phyloP scores from a whole-genome alignment of 2,797 vertebrate species.

The Coracias cyanogaster region DNA sequence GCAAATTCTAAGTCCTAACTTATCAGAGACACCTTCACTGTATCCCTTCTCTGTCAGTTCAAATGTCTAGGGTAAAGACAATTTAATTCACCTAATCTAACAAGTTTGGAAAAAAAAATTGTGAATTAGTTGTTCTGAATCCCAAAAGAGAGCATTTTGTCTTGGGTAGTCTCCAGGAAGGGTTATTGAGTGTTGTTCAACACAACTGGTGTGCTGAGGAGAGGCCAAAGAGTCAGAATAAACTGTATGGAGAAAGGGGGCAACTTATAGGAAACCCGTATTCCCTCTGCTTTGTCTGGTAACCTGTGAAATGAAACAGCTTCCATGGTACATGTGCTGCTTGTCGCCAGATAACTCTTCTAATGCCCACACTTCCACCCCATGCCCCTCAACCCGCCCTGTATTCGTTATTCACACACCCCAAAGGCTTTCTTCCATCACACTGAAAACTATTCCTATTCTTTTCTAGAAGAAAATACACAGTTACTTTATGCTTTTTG shows the following conservation, averaged over 20 bases:
- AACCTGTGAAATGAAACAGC: neutral
- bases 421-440: neutral
- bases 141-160: too few relatives aligned
- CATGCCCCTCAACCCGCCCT: too few relatives aligned
- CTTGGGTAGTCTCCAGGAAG: too few relatives aligned
- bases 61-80: neutral
- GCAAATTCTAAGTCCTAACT: neutral
- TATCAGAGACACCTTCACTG: neutral
- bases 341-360: neutral
- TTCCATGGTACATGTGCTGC: accelerated
- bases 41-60: neutral
- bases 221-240: too few relatives aligned
- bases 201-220: too few relatives aligned
- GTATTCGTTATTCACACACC: accelerated
- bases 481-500: too few relatives aligned
- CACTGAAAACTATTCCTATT: neutral
- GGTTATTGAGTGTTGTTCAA: too few relatives aligned
- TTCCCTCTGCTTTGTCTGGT: neutral
- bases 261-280: too few relatives aligned
- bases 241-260: too few relatives aligned
- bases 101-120: neutral
- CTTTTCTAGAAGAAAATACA: too few relatives aligned
- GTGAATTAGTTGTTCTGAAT: too few relatives aligned
- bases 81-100: neutral
- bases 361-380: neutral